Evolutionary conservation across 2,113 vertebrate species (phyloP), one percentile per base, ranked within the genome.

Genomic region (Varanus salvator): DNA sequence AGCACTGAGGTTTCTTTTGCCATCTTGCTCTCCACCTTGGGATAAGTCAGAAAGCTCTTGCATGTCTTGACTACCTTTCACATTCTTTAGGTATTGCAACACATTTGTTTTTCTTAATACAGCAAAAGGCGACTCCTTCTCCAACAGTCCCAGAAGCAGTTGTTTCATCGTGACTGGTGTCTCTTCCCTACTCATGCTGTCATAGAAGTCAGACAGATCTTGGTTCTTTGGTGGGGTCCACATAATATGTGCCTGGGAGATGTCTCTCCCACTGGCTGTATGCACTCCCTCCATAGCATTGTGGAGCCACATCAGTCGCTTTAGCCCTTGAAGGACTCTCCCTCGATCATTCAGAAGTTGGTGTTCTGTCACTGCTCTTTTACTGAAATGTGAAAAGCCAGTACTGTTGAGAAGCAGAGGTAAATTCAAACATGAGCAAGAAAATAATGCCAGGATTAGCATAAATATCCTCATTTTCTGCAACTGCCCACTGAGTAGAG

Each of bases 331-430:
- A 8, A 97, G 96, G 2, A 94, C 96, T 77, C 95, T 96, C 6
- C 97, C 95, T 3, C 97, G 97, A 92, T 98, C 97, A 2, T 98
- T 97, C 97, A 97, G 92, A 91, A 98, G 95, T 97, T 98, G 97
- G 78, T 98, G 97, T 91, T 98, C 98, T 0, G 97, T 97, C 89
- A 98, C 97, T 0, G 98, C 96, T 90, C 98, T 95, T n/a, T 97
- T 97, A 44, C 97, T 97, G 94, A 90, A 90, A 90, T 0, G n/a
- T 84, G 57, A 89, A 85, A 31, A 77, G 8, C 17, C 23, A 21
- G 1, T 0, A 23, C 6, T 0, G 5, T 92, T 84, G 89, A 90
- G 80, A 80, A 87, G 31, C 34, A 23, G 52, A 80, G 74, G 31
- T 29, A n/a, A 38, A 48, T 68, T 74, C 0, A 0, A 50, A 2